Base-by-base conservation (phyloP, 2,797 vertebrate species). In the Lithobates pipiens region DNA sequence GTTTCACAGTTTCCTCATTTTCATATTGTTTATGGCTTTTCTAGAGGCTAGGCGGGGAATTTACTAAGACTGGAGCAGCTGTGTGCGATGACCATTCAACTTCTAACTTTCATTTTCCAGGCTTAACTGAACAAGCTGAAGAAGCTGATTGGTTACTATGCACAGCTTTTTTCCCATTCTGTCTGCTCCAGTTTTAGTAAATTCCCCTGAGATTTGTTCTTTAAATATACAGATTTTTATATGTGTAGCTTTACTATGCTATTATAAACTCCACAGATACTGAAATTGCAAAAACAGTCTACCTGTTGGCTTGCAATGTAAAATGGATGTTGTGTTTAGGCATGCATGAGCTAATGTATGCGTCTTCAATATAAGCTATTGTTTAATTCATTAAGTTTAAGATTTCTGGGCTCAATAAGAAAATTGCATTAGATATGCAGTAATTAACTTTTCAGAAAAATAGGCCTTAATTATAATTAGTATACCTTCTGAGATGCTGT, bases 351-450 rank as follows among this genome's bases (percentile, higher is more conserved):
- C 44, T 73, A 82, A 63, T 82, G 57, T 73, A 82, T 82, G 69
- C 80, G 63, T 82, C 79, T 73, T 61, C 69, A 42, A 42, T 73
- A 44, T 65, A 82, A 42, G 61, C 80, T 81, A 81, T 81, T 81
- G 79, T 81, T 81, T 81, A 81, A 82, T 82, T 73, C 80, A 82
- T 82, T 82, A 82, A 63, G 70, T 82, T 72, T 82, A 73, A 82
- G 80, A 82, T 72, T 72, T 82, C 80, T 73, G 69, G 70, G 54
- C 80, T 82, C 80, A 82, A 82, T 81, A 81, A 57, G 79, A 81
- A 81, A 81, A 81, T 82, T 82, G 54, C 80, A 82, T 82, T 82
- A 82, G 69, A 73, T 82, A 82, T 82, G 80, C 80, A 82, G 80
- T 82, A 82, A 82, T 82, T 82, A 82, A 82, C 80, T 82, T 82